phyloP scores from a whole-genome alignment of 1,140 invertebrate genomes.

The Danaus melanippus region DNA sequence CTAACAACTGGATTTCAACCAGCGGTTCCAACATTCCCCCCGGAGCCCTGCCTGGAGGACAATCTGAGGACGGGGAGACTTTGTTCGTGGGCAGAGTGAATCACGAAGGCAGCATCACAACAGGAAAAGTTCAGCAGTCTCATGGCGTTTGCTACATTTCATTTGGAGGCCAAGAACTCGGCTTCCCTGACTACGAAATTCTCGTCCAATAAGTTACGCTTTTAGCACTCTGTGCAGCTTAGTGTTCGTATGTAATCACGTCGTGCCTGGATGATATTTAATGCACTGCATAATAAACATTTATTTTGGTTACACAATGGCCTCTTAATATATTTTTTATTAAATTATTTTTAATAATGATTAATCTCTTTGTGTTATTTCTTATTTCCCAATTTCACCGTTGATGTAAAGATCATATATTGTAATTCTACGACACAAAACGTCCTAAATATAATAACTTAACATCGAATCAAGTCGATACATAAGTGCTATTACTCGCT shows the following conservation, averaged over 20 bases:
- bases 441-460: no score
- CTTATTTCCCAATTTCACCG: no score
- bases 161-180: slow-evolving; percentile 79
- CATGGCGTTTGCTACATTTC: slow-evolving; percentile 82
- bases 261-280: slow-evolving; percentile 27
- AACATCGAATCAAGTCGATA: not conserved
- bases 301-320: slow-evolving; percentile 18
- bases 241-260: slow-evolving; percentile 22
- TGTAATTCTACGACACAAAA: no score
- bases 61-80: slow-evolving; percentile 82
- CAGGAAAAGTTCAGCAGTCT: slow-evolving; percentile 79
- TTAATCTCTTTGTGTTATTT: not conserved
- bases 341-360: slow-evolving; percentile 21
- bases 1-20: slow-evolving; percentile 75
- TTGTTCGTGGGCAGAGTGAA: slow-evolving; percentile 79
- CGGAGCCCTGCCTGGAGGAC: slow-evolving; percentile 81
- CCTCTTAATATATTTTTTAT: slow-evolving; percentile 21
- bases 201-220: slow-evolving; percentile 58
- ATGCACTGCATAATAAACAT: slow-evolving; percentile 31
- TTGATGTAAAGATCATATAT: no score
- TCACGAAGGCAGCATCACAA: slow-evolving; percentile 78
- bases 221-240: slow-evolving; percentile 15
- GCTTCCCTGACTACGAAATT: slow-evolving; percentile 84
- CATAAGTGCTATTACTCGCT: not conserved
- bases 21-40: slow-evolving; percentile 78